phyloP scores from a whole-genome alignment of 2,113 vertebrate species.

The Urocolius indicus region DNA sequence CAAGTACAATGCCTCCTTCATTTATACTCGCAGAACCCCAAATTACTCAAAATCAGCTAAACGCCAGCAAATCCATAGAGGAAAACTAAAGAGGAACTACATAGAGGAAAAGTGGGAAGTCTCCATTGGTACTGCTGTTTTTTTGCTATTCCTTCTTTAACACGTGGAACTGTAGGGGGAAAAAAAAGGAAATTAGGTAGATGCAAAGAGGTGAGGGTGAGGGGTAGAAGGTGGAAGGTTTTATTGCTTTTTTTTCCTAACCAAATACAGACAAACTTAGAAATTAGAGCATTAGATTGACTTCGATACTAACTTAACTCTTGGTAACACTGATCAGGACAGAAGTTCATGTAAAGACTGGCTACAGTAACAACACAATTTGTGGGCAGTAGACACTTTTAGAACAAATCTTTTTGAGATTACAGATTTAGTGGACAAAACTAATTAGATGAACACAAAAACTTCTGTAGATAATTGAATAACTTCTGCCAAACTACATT shows the following conservation, averaged over 20 bases:
- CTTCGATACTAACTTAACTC: neutral
- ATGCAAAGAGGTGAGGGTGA: neutral
- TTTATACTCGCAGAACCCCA: neutral
- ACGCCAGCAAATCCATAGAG: neutral
- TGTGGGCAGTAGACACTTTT: neutral
- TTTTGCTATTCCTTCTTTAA: neutral
- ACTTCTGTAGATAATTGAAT: neutral
- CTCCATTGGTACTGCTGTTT: neutral
- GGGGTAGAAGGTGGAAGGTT: fast-evolving
- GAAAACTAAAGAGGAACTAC: neutral
- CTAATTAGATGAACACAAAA: neutral
- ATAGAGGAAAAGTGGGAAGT: neutral
- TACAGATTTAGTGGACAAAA: neutral
- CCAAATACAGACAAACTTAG: neutral
- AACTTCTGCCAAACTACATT: neutral
- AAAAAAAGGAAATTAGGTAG: neutral
- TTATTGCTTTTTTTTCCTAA: neutral
- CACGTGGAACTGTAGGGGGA: neutral
- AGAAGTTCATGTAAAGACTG: neutral
- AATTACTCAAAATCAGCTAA: neutral
- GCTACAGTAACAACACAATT: neutral
- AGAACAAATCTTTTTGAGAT: neutral
- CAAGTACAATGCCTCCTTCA: neutral
- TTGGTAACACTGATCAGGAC: neutral
- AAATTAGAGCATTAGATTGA: neutral